These are phyloP conservation scores for Chironomus striatipennis DNA, from an alignment of 1,140 invertebrate genomes.

Conservation along the genomic window DNA sequence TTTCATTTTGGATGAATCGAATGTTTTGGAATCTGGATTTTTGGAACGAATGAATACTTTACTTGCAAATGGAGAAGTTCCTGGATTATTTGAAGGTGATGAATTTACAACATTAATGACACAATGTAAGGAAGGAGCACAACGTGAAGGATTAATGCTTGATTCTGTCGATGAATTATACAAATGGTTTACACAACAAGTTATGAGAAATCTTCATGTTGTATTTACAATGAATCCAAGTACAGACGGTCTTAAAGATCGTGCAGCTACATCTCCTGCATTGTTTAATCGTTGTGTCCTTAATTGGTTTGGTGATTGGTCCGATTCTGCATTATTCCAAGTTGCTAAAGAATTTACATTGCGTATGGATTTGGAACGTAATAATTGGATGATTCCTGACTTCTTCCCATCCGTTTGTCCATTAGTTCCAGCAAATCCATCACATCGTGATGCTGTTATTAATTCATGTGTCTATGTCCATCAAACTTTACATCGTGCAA, in stretches of 20 bases:
- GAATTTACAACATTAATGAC: constrained; percentile 99
- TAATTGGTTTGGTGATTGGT: constrained; percentile 99
- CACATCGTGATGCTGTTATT: constrained; percentile 89
- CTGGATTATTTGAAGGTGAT: constrained; percentile 87
- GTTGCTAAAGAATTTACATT: constrained; percentile 82
- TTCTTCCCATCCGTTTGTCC: constrained; percentile 81
- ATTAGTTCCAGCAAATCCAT: constrained; percentile 62
- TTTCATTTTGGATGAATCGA: constrained; percentile 98
- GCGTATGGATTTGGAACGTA: constrained; percentile 71
- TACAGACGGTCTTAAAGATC: constrained; percentile 93
- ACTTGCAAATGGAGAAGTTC: constrained; percentile 93
- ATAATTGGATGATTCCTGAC: constrained; percentile 75
- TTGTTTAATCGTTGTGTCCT: constrained; percentile 99
- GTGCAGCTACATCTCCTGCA: constrained; percentile 96
- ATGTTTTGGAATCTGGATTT: constrained; percentile 97
- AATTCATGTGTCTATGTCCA: constrained; percentile 98
- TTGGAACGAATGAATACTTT: constrained; percentile 99
- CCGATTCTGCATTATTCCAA: constrained; percentile 87
- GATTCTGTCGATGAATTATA: constrained; percentile 98
- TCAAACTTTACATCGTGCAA: constrained; percentile 92
- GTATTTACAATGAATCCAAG: constrained; percentile 99
- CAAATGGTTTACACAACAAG: constrained; percentile 94
- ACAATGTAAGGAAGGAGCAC: constrained; percentile 98
- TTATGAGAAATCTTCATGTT: constrained; percentile 98
- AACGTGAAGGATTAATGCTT: constrained; percentile 95